Conservation (phyloP, 2,113 vertebrate genomes). For the Puffinus mauretanicus region DNA sequence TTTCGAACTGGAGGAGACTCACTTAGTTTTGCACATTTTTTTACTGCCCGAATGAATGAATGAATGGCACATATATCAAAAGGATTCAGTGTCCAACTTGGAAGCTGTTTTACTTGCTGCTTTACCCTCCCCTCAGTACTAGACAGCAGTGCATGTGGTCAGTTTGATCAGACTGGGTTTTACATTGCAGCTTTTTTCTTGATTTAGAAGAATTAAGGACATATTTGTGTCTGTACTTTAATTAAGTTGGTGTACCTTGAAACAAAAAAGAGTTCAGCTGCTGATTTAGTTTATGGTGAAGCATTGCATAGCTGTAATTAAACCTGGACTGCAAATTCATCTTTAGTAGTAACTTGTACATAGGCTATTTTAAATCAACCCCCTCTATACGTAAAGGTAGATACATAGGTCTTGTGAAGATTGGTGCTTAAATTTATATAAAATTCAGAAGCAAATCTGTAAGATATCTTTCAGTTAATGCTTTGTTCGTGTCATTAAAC, state of each 20-base stretch:
- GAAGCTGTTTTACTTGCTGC: background rate
- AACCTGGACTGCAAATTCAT: background rate
- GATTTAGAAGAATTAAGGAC: background rate
- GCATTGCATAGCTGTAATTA: background rate
- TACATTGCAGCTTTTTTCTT: background rate
- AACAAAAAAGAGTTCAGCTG: background rate
- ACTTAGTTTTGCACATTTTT: background rate
- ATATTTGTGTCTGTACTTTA: background rate
- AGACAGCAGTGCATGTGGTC: background rate
- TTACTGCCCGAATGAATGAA: background rate
- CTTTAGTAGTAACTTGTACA: background rate
- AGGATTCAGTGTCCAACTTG: background rate
- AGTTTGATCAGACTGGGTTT: background rate
- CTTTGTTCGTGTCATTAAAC: background rate
- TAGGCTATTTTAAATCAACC: background rate
- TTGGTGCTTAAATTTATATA: background rate
- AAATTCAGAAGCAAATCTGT: background rate
- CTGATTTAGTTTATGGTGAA: background rate
- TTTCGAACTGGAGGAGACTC: background rate
- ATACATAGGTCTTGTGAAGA: background rate
- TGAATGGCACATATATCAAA: background rate
- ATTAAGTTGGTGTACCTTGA: background rate
- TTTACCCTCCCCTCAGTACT: background rate
- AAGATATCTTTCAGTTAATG: background rate
- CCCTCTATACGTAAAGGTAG: background rate